phyloP scores from a whole-genome alignment of 2,888 invertebrate genomes.

The Eilema sororculum region DNA sequence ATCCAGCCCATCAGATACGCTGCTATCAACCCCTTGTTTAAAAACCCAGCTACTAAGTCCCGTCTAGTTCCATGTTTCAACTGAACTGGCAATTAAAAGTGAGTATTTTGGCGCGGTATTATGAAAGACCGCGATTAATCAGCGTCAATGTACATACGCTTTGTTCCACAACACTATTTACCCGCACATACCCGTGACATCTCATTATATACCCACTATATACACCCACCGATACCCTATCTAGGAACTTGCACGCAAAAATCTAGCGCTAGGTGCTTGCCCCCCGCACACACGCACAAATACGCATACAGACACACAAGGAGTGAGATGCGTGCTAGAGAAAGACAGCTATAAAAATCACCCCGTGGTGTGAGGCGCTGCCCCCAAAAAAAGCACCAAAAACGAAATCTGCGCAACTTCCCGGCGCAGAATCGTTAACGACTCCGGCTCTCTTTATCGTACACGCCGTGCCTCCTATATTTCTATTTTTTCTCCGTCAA shows the following conservation, averaged over 20 bases:
- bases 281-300: slow-evolving; percentile 66
- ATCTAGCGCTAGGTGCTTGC: slow-evolving; percentile 84
- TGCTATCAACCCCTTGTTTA: slow-evolving; percentile 19
- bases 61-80: slow-evolving; percentile 35
- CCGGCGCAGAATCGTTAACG: slow-evolving; percentile 88
- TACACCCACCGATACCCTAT: slow-evolving; percentile 73
- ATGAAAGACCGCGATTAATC: slow-evolving; percentile 82
- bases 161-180: slow-evolving; percentile 81
- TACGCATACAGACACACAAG: slow-evolving; percentile 62
- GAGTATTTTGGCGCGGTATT: slow-evolving; percentile 58
- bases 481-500: slow-evolving; percentile 85
- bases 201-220: slow-evolving; percentile 81
- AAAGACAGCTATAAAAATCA: slow-evolving; percentile 85
- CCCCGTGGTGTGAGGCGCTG: slow-evolving; percentile 85
- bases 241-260: slow-evolving; percentile 85
- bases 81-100: slow-evolving; percentile 51
- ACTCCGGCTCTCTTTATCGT: slow-evolving; percentile 87
- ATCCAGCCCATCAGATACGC: neutral
- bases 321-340: slow-evolving; percentile 81
- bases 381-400: slow-evolving; percentile 88
- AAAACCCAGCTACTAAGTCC: slow-evolving; percentile 25
- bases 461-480: slow-evolving; percentile 85
- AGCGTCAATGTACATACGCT: slow-evolving; percentile 77
- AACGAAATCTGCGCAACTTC: slow-evolving; percentile 88
- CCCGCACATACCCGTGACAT: slow-evolving; percentile 78